These are phyloP conservation scores for Moxostoma hubbsi DNA, from an alignment of 2,797 vertebrate genomes.

Conservation along the genomic window DNA sequence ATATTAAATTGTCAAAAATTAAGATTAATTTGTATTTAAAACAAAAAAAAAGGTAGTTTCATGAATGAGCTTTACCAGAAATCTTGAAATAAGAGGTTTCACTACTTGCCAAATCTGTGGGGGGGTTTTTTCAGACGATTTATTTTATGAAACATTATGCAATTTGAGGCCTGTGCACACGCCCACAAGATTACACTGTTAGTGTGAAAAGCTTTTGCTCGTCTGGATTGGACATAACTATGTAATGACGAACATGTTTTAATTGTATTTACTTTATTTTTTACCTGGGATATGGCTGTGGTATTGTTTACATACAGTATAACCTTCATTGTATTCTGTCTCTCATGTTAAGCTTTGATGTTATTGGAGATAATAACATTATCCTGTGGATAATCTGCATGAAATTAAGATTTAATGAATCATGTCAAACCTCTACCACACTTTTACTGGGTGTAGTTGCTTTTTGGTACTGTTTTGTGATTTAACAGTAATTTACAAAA, in stretches of 20 bases:
- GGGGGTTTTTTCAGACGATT: background rate
- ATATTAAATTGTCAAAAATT: background rate
- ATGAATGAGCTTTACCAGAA: background rate
- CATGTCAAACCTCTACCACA: background rate
- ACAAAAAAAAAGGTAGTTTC: background rate
- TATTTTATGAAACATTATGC: background rate
- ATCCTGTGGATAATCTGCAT: conserved; percentile 10
- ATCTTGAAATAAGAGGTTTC: background rate
- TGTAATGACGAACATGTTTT: background rate
- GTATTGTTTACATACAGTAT: conserved; percentile 28
- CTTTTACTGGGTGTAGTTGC: background rate
- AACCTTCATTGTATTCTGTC: background rate
- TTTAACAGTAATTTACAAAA: background rate
- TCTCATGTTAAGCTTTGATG: conserved; percentile 6
- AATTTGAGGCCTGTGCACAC: background rate
- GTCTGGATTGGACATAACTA: background rate
- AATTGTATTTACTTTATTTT: background rate
- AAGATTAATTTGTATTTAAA: background rate
- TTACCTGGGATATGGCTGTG: conserved; percentile 17
- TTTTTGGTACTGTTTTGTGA: background rate
- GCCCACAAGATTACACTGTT: conserved; percentile 22
- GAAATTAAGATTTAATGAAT: background rate
- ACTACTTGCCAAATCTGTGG: background rate
- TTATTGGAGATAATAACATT: background rate
- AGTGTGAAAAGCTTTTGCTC: background rate